Conservation (phyloP, 2,888 invertebrate genomes). For the Beris chalybata region DNA sequence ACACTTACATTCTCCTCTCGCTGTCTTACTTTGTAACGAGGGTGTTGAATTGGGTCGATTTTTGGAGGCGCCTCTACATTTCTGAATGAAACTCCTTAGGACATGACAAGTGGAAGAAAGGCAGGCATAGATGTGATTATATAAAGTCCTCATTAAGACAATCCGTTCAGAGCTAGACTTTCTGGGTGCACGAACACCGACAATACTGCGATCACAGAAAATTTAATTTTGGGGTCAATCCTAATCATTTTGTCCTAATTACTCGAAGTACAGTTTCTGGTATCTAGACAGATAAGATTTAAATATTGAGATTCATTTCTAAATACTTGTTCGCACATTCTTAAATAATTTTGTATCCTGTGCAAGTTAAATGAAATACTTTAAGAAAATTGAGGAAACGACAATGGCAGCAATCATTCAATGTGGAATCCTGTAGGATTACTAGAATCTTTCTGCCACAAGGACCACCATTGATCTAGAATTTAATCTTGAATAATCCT, state of each 20-base stretch:
- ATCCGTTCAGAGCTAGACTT: constrained; percentile 4
- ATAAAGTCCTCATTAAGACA: not conserved
- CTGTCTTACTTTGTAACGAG: constrained; percentile 7
- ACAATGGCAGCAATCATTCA: constrained; percentile 8
- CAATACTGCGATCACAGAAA: too few relatives aligned
- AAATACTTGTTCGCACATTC: too few relatives aligned
- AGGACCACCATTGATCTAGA: constrained; percentile 27
- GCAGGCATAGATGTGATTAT: not conserved
- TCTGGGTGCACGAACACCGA: too few relatives aligned
- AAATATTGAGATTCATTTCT: too few relatives aligned
- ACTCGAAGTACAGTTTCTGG: too few relatives aligned
- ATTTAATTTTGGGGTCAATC: too few relatives aligned
- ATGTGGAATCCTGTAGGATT: constrained; percentile 5
- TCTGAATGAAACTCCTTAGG: not conserved
- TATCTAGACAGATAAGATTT: too few relatives aligned
- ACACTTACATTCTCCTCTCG: constrained; percentile 6
- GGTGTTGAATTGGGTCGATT: constrained; percentile 16
- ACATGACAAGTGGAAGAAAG: not conserved
- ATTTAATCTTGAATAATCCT: constrained; percentile 27
- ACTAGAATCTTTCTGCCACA: constrained; percentile 17
- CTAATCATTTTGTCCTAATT: too few relatives aligned
- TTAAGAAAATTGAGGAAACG: not conserved
- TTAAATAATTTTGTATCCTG: too few relatives aligned
- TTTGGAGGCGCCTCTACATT: constrained; percentile 12
- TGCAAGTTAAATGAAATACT: too few relatives aligned